These are phyloP conservation scores for Sebastes aleutianus DNA, from an alignment of 2,797 vertebrate genomes.

Conservation along the genomic window DNA sequence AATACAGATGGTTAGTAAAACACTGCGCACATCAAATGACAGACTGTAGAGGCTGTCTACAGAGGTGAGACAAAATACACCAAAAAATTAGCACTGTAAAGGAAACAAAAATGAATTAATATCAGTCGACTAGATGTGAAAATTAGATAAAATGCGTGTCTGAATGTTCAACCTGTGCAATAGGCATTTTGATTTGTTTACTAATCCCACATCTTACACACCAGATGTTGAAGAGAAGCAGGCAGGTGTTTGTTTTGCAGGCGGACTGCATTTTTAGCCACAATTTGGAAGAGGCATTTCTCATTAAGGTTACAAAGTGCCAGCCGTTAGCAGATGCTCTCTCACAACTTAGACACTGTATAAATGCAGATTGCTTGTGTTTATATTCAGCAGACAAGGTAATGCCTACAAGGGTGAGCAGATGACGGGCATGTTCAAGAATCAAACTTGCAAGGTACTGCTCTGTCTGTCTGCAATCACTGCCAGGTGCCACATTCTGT, in stretches of 20 bases:
- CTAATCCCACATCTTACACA: not conserved
- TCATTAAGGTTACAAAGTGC: not conserved
- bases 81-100: not conserved
- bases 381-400: not conserved
- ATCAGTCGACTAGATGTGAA: not conserved
- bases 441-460: not conserved
- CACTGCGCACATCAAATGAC: not conserved
- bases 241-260: conserved; percentile 1
- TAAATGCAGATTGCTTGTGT: not conserved
- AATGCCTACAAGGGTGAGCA: not conserved
- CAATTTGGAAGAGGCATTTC: not conserved
- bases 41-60: not conserved
- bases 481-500: not conserved
- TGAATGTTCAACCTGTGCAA: not conserved
- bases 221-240: not conserved
- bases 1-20: conserved; percentile 4
- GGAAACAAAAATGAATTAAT: not conserved
- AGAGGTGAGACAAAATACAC: not conserved
- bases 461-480: not conserved
- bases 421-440: not conserved
- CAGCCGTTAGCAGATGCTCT: not conserved
- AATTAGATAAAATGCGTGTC: not conserved
- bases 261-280: not conserved
- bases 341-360: not conserved
- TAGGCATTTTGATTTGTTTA: not conserved